Evolutionary conservation across 2,113 vertebrate species (phyloP), one percentile per base, ranked within the genome.

Genomic region (Stegostoma tigrinum): DNA sequence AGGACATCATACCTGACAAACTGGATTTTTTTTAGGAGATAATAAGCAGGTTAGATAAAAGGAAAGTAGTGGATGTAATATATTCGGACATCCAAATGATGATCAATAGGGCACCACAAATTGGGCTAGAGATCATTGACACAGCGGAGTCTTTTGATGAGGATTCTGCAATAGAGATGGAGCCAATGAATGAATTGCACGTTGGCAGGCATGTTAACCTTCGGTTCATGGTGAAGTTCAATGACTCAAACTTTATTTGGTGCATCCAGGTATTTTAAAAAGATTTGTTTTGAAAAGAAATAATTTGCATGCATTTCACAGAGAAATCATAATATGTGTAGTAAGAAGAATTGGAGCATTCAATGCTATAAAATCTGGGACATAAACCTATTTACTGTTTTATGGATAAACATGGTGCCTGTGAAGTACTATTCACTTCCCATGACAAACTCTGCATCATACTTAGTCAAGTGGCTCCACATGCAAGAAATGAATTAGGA

Each of bases 171-270:
- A 96, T 99, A 95, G 98, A 99, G 97, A 96, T 99, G 24, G 98
- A 99, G 90, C 98, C 98, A 23, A 98, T 98, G 96, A 99, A 98
- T 95, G 99, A 99, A 96, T 96, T 99, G 97, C 96, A 97, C 89
- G 96, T 99, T 2, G 98, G 98, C 67, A 98, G 97, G 96, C 97
- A 98, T 2, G 98, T 98, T 89, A 98, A 97, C 95, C 97, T 99
- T 95, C 97, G 96, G 80, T 99, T 97, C 67, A 97, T 99, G 97
- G 98, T 98, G 96, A 98, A 98, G 98, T 97, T 98, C 96, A 75
- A 96, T 91, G 96, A 97, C 27, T 86, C 89, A 0, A 98, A 97
- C 96, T 97, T 98, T 52, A 5, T 98, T 97, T 99, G 99, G 98
- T 98, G 98, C 48, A 98, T 98, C 97, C 99, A 99, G 98, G 99